These are phyloP conservation scores for Pyrgus malvae DNA, from an alignment of 2,888 invertebrate species.

Conservation along the genomic window DNA sequence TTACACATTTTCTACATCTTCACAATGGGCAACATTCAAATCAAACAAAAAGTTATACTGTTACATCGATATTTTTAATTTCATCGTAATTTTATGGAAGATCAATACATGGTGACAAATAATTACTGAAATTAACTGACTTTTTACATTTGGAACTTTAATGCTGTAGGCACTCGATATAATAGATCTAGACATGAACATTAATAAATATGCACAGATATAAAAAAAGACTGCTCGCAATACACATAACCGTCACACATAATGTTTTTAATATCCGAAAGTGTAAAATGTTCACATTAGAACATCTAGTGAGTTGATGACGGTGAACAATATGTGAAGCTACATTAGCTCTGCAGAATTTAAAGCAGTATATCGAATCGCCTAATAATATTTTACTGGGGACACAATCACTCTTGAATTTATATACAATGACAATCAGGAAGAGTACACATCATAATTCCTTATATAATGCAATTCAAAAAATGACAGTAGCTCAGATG, in stretches of 20 bases:
- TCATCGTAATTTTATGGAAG: slow-evolving; percentile 82
- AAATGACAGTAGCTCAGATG: slow-evolving; percentile 34
- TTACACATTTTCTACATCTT: too few species aligned
- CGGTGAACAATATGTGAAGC: slow-evolving; percentile 65
- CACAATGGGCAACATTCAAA: too few species aligned
- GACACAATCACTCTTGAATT: slow-evolving; percentile 69
- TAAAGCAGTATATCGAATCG: slow-evolving; percentile 64
- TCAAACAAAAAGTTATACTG: slow-evolving; percentile 67
- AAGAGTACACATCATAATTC: slow-evolving; percentile 60
- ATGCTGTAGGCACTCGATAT: slow-evolving; percentile 82
- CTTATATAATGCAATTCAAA: slow-evolving; percentile 47
- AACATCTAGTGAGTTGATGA: slow-evolving; percentile 57
- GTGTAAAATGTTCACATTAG: slow-evolving; percentile 77
- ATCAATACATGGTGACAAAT: slow-evolving; percentile 82
- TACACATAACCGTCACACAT: slow-evolving; percentile 67
- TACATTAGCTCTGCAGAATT: slow-evolving; percentile 61
- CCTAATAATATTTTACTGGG: slow-evolving; percentile 56
- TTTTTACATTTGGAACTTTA: slow-evolving; percentile 78
- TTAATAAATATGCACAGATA: slow-evolving; percentile 66
- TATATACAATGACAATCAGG: slow-evolving; percentile 68
- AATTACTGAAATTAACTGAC: slow-evolving; percentile 78
- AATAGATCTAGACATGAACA: slow-evolving; percentile 79
- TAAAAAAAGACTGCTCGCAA: slow-evolving; percentile 69
- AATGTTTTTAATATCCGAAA: slow-evolving; percentile 72
- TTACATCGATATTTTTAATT: slow-evolving; percentile 82